These are phyloP conservation scores for Otus sunia DNA, from an alignment of 2,113 vertebrate species.

Conservation along the genomic window DNA sequence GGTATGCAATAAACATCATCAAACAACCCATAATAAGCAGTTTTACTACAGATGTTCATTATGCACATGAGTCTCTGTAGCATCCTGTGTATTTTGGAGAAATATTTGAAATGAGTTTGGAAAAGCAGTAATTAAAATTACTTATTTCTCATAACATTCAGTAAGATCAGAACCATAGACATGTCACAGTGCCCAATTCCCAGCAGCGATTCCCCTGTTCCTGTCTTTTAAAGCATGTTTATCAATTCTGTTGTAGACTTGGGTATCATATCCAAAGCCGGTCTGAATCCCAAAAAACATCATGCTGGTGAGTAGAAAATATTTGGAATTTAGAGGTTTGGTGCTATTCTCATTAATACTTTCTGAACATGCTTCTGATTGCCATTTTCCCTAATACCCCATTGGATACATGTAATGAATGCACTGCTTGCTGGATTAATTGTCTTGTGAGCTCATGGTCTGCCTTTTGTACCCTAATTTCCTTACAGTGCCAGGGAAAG, in stretches of 20 bases:
- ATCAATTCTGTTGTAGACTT: not conserved
- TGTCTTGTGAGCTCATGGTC: not conserved
- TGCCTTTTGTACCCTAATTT: not conserved
- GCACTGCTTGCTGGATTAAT: not conserved
- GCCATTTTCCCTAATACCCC: not conserved
- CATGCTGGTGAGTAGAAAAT: not conserved
- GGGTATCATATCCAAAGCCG: not conserved
- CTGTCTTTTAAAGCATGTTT: not conserved
- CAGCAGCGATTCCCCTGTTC: not conserved
- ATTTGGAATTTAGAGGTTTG: not conserved
- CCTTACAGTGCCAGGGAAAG: not conserved
- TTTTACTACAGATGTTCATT: slow-evolving; percentile 70
- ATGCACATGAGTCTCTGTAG: slow-evolving; percentile 46
- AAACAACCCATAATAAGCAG: slow-evolving; percentile 34
- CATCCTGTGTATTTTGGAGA: slow-evolving; percentile 46
- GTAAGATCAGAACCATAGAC: not conserved
- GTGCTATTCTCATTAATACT: not conserved
- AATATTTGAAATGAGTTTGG: slow-evolving; percentile 49
- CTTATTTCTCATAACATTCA: not conserved
- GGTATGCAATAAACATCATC: slow-evolving; percentile 19
- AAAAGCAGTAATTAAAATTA: slow-evolving; percentile 34
- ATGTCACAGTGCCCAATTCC: not conserved
- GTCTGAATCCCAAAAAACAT: not conserved
- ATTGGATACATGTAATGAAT: not conserved
- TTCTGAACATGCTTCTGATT: not conserved